Conservation (phyloP, 1,140 invertebrate species). For the Caenorhabditis latens region DNA sequence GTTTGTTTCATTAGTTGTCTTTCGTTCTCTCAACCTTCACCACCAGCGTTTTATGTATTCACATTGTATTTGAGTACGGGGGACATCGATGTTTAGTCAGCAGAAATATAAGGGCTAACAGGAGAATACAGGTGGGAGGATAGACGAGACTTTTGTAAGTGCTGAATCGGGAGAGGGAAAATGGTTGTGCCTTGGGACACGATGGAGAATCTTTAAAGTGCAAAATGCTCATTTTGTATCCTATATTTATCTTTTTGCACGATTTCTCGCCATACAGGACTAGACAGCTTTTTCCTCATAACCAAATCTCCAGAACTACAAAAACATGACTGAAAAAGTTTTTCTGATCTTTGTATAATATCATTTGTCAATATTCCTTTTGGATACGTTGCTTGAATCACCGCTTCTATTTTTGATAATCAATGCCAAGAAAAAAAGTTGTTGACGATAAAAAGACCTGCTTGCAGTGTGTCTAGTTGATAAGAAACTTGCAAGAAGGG, state of each 20-base stretch:
- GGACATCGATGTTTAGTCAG: constrained; percentile 48
- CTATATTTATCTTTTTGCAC: background rate
- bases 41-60: constrained; percentile 28
- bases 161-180: constrained; percentile 19
- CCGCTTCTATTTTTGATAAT: constrained; percentile 14
- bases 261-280: background rate
- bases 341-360: background rate
- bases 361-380: background rate
- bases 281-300: too few species aligned
- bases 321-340: background rate
- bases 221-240: background rate
- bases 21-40: background rate
- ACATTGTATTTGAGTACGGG: constrained; percentile 47
- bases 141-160: constrained; percentile 50
- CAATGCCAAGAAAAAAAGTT: constrained; percentile 23
- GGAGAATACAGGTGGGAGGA: constrained; percentile 9
- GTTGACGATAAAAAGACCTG: constrained; percentile 26
- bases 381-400: background rate
- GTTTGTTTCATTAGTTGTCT: constrained; percentile 42
- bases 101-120: constrained; percentile 35
- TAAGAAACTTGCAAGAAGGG: background rate
- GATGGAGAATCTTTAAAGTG: constrained; percentile 1
- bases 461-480: constrained; percentile 29
- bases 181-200: constrained; percentile 7
- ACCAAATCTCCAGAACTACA: too few species aligned